Evolutionary conservation across 2,797 vertebrate genomes (phyloP).

Genomic region (Chelon auratus): DNA sequence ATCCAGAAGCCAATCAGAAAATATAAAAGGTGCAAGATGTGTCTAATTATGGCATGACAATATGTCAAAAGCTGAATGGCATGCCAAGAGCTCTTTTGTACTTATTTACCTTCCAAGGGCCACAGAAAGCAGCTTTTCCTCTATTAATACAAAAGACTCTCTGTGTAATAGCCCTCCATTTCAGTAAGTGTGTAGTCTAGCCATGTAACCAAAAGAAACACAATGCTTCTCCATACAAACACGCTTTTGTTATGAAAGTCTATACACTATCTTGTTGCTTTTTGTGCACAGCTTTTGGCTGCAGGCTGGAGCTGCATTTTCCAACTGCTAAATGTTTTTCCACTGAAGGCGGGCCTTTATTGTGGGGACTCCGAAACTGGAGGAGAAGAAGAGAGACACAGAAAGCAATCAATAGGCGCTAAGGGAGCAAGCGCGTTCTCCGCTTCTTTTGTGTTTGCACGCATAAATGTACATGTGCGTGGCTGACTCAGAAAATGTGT

Average conservation of each 20-base stretch:
- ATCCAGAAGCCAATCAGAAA: slow-evolving; percentile 46
- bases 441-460: slow-evolving; percentile 50
- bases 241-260: slow-evolving; percentile 22
- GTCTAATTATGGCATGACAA: slow-evolving; percentile 25
- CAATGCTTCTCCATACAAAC: slow-evolving; percentile 13
- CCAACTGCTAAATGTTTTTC: slow-evolving; percentile 65
- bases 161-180: background rate
- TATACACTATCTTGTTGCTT: slow-evolving; percentile 29
- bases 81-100: background rate
- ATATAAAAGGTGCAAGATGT: slow-evolving; percentile 16
- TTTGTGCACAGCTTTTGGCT: slow-evolving; percentile 54
- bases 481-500: slow-evolving; percentile 52
- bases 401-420: slow-evolving; percentile 77
- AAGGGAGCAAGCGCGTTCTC: slow-evolving; percentile 54
- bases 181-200: slow-evolving; percentile 6
- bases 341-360: slow-evolving; percentile 62
- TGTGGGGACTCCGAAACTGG: slow-evolving; percentile 57
- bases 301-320: slow-evolving; percentile 53
- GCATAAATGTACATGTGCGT: slow-evolving; percentile 60
- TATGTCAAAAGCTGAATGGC: background rate
- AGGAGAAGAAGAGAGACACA: slow-evolving; percentile 49
- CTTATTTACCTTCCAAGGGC: background rate
- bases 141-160: background rate
- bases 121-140: slow-evolving; percentile 9
- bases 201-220: background rate